Evolutionary conservation across 2,113 vertebrate species (phyloP), one percentile per base, ranked within the genome.

Genomic region (Psittacula cyanocephala): DNA sequence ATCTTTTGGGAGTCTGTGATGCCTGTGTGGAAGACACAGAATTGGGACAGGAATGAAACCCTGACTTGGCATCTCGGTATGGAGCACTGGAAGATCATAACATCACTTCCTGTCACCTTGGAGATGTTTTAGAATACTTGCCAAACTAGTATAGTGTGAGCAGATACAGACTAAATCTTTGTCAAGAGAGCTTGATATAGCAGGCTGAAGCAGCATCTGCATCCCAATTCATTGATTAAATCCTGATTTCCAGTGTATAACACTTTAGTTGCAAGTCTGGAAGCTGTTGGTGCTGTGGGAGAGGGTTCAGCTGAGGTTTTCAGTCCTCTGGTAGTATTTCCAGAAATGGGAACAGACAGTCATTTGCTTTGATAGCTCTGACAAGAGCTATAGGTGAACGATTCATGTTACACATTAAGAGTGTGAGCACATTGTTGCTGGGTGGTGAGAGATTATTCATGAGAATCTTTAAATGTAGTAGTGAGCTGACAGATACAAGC

Each of bases 361-460:
- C 47, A 19, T 89, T 88, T 0, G 0, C 65, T 86, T 46, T 84
- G 83, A 68, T 84, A 87, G 76, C 86, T 75, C 46, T 93, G 93
- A 75, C 57, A 70, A 4, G 86, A 88, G 16, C 83, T 81, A 24
- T 39, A 81, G 76, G 77, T 75, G 91, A 84, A 75, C 76, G 83
- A 89, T 86, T 87, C 0, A 1, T 62, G 74, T 35, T 76, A 10
- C 77, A 12, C 69, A 57, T 57, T 78, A 76, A 86, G 91, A 71
- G 24, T 47, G 76, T 53, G 47, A 59, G 46, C 95, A 71, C 81
- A 63, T 83, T 91, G 80, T 87, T 89, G 70, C 60, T 86, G 94
- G 74, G 94, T 69, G 95, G 81, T 93, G 85, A 91, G 92, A 93
- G 65, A 94, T 96, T 93, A 94, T 95, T 95, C 90, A 83, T 94